Percentiles rank a stretch among this genome's conserved stretches.
Conservation (phyloP, 2,113 vertebrate species). For the Mus musculus region DNA sequence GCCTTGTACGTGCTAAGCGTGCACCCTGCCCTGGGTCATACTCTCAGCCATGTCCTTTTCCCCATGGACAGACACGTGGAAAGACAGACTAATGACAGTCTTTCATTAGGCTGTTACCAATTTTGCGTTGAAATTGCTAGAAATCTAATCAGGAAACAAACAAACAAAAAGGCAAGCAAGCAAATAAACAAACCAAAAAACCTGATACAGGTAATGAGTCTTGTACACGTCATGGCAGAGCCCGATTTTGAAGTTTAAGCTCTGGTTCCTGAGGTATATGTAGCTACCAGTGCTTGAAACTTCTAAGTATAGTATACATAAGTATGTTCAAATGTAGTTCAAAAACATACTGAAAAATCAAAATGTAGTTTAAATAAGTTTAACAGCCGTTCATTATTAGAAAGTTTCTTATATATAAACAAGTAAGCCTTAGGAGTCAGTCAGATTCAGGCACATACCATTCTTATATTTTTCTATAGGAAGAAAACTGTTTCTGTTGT, state of each 20-base stretch:
- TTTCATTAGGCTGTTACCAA: slow-evolving; percentile 26
- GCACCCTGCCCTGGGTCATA: not conserved
- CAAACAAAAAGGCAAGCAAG: not conserved
- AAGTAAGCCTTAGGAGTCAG: slow-evolving; percentile 18
- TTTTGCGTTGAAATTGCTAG: slow-evolving; percentile 50
- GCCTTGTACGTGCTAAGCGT: not conserved
- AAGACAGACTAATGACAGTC: not conserved
- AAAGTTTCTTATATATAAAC: slow-evolving; percentile 48
- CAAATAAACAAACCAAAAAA: not conserved
- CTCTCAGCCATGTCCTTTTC: not conserved
- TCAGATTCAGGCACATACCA: not conserved
- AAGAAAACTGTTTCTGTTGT: slow-evolving; percentile 19
- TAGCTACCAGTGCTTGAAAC: slow-evolving; percentile 55
- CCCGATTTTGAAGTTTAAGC: not conserved
- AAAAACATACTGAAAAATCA: slow-evolving; percentile 55
- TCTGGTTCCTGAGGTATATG: not conserved
- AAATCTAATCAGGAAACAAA: not conserved
- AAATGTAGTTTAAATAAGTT: slow-evolving; percentile 63
- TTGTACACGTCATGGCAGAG: not conserved
- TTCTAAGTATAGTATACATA: slow-evolving; percentile 52
- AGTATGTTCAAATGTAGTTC: slow-evolving; percentile 54
- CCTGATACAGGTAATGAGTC: not conserved
- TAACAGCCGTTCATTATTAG: slow-evolving; percentile 40
- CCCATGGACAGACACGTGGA: not conserved
- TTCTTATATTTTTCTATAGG: not conserved